phyloP scores from a whole-genome alignment of 1,140 invertebrate species.

The Polypedilum pembai region DNA sequence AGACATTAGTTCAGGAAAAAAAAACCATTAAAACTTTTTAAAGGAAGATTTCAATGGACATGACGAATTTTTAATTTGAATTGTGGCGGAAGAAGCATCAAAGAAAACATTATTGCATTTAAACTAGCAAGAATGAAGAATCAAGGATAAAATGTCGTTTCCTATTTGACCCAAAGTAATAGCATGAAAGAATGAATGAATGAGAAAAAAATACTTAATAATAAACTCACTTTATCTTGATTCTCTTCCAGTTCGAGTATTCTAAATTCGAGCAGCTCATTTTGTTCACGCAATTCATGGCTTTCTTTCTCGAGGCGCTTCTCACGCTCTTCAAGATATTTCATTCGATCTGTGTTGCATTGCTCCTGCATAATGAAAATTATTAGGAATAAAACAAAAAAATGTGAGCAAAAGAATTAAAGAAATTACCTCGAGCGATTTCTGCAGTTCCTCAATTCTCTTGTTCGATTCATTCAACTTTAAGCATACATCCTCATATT shows the following conservation, averaged over 20 bases:
- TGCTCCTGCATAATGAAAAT: constrained; percentile 16
- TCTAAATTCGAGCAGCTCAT: constrained; percentile 49
- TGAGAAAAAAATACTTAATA: too few species aligned
- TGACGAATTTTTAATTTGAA: too few species aligned
- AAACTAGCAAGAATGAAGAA: too few species aligned
- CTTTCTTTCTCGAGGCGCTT: constrained; percentile 42
- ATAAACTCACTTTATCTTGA: constrained; percentile 39
- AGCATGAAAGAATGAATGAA: too few species aligned
- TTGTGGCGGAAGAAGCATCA: too few species aligned
- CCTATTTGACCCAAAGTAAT: too few species aligned
- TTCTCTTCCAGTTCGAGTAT: constrained; percentile 47
- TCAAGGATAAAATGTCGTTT: too few species aligned
- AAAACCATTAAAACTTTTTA: too few species aligned
- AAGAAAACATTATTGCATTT: too few species aligned
- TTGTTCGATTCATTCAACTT: background rate
- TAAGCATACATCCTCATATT: background rate
- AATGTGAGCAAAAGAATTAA: background rate
- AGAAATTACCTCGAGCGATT: constrained; percentile 1
- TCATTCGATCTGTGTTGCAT: constrained; percentile 35
- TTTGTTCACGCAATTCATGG: constrained; percentile 47
- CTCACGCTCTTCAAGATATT: constrained; percentile 42
- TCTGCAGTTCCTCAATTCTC: constrained; percentile 16
- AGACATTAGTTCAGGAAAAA: too few species aligned
- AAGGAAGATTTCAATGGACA: too few species aligned
- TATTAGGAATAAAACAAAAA: background rate